Conservation (phyloP, 2,888 invertebrate species). For the Saturnia japonica region DNA sequence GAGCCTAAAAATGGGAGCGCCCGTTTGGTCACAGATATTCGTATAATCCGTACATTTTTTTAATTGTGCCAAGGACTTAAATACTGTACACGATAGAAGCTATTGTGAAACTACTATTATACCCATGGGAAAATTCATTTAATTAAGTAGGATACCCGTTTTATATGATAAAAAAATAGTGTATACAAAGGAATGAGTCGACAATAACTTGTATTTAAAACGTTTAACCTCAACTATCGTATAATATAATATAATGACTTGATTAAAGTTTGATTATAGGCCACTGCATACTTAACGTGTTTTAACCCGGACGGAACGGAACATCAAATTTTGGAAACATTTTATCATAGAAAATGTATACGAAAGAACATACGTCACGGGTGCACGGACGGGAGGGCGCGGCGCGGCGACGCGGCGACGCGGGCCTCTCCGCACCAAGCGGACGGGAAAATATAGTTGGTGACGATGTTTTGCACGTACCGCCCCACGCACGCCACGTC, state of each 20-base stretch:
- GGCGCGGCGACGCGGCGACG: too few relatives aligned
- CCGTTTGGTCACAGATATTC: constrained; percentile 52
- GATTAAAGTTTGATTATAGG: too few relatives aligned
- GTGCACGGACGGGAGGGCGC: too few relatives aligned
- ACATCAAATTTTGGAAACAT: too few relatives aligned
- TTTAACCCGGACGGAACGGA: too few relatives aligned
- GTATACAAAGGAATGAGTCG: not conserved
- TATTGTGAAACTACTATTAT: constrained; percentile 26
- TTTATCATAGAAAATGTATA: too few relatives aligned
- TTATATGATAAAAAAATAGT: not conserved
- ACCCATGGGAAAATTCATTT: constrained; percentile 67
- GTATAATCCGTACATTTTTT: constrained; percentile 49
- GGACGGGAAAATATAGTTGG: too few relatives aligned
- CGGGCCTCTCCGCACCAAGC: too few relatives aligned
- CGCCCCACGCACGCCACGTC: too few relatives aligned
- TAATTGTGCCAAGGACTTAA: constrained; percentile 64
- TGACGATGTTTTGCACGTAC: too few relatives aligned
- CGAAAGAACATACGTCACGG: too few relatives aligned
- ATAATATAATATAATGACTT: not conserved
- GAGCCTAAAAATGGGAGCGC: constrained; percentile 45
- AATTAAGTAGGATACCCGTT: constrained; percentile 40
- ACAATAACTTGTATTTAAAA: constrained; percentile 9
- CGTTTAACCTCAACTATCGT: constrained; percentile 1
- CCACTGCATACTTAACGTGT: too few relatives aligned
- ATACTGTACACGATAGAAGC: constrained; percentile 34